Evolutionary conservation across 1,140 invertebrate species (phyloP), one percentile per base, ranked within the genome.

Genomic region (Chlorops oryzae): DNA sequence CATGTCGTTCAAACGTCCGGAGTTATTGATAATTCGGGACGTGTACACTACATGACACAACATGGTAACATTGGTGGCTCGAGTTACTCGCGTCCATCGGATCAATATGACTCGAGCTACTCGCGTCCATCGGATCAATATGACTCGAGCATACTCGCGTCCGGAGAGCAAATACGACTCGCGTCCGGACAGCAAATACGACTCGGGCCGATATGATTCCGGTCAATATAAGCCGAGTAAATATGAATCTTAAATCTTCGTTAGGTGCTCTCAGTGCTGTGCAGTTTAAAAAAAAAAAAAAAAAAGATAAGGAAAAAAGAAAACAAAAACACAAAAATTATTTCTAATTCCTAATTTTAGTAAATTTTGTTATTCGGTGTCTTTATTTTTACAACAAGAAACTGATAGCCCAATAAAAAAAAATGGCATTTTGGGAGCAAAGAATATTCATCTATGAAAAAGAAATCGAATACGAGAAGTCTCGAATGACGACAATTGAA

Each of bases 1-100:
- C 45, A 52, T 25, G 41, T 41, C 22, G 45, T 52, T 5, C 45
- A 46, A 23, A 47, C 51, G 12, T 41, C 24, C 39, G 51, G 51
- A 22, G 45, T 47, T 20, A 47, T 52, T 21, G 45, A 47, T 24
- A 21, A 24, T 9, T 37, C 34, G 15, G 51, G 51, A 2, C 22
- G 39, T 35, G 37, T 47, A 32, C 39, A 52, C 17, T 22, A 46
- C 12, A 42, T 47, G 10, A 52, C 44, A 3, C 35, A 47, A 39
- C 17, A 47, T 12, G 34, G 22, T 22, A 21, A 25, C 27, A 38
- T 47, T 18, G 37, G 39, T 38, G 32, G 28, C 9, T 32, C 28
- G 9, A 10, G 9, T 15, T 32, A 9, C 22, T 42, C n/a, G 20
- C 24, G 9, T 15, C 28, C 9, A 10, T 32, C 28, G 9, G 15